Base-by-base conservation (phyloP, 92 coral and sea anemone species). In the Zoanthus sansibaricus region DNA sequence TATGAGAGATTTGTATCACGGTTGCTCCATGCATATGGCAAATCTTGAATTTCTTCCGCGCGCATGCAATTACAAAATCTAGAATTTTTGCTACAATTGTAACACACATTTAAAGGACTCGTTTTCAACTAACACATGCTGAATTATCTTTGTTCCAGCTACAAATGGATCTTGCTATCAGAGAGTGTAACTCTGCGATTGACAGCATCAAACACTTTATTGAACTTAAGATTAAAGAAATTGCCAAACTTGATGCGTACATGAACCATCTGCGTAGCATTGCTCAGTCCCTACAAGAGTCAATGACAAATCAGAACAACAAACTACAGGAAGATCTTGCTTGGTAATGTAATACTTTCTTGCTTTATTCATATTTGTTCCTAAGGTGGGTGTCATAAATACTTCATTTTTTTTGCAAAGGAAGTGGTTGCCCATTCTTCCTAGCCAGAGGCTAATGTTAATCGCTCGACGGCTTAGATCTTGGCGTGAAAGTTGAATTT, bases 101-200 rank as follows among this genome's bases (percentile, higher is more conserved):
- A 49, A 7, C 55, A 49, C 10, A 49, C 12, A 49, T 49, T 11
- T 7, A 49, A 49, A 7, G 7, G 9, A 49, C 55, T 49, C 55
- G 2, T 37, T 37, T 37, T 37, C 42, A 37, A 4, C 42, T 37
- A 37, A 37, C 42, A 37, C 42, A 37, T 37, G 42, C 2, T 37
- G 42, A 37, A 37, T 0, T 37, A 49, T 56, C 9, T 25, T 55
- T 49, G 75, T 72, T 87, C 8, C 84, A 96, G 98, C 18, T 71
- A 42, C 96, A 95, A 82, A 75, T 94, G 31, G 86, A 71, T 37
- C 87, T 86, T 51, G 98, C 94, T 11, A 90, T 95, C 79, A 82
- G 89, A 73, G 94, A 96, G 83, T 96, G 97, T 66, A 87, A 82
- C 17, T 85, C 97, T 1, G 95, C 97, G 16, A 86, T 96, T n/a